Evolutionary conservation across 2,888 invertebrate species (phyloP).

Genomic region (Melanophora roralis): DNA sequence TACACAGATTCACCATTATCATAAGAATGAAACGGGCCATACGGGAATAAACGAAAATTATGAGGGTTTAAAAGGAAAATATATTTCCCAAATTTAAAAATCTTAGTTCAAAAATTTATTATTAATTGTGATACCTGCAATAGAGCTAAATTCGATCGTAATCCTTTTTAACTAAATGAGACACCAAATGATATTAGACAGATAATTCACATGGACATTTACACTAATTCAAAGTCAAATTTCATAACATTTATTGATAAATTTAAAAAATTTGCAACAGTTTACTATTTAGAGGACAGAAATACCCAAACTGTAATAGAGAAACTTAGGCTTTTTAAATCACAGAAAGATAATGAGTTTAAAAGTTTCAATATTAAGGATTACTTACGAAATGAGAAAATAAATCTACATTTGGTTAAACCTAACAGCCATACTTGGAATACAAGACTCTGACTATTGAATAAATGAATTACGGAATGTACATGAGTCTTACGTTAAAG

Average conservation of each 20-base stretch:
- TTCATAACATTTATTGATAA: constrained; percentile 56
- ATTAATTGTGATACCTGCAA: background rate
- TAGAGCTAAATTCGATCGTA: too few relatives aligned
- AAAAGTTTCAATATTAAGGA: constrained; percentile 23
- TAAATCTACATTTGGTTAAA: constrained; percentile 13
- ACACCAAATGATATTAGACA: constrained; percentile 19
- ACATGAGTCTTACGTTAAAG: background rate
- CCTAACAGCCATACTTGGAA: too few relatives aligned
- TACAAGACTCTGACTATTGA: constrained; percentile 26
- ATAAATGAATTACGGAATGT: constrained; percentile 14
- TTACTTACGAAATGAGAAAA: constrained; percentile 8
- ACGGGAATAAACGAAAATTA: too few relatives aligned
- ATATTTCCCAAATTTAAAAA: constrained; percentile 43
- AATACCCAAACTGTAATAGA: constrained; percentile 33
- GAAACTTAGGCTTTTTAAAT: constrained; percentile 21
- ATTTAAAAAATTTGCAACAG: too few relatives aligned
- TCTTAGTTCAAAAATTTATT: too few relatives aligned
- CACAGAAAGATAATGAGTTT: constrained; percentile 37
- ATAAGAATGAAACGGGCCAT: constrained; percentile 18
- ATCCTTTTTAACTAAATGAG: constrained; percentile 6
- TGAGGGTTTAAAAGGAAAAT: too few relatives aligned
- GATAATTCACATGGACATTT: too few relatives aligned
- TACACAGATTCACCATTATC: constrained; percentile 52
- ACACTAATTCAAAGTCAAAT: too few relatives aligned
- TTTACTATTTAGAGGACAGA: constrained; percentile 60